Evolutionary conservation across 2,797 vertebrate species (phyloP).

Genomic region (Sphenodon punctatus): DNA sequence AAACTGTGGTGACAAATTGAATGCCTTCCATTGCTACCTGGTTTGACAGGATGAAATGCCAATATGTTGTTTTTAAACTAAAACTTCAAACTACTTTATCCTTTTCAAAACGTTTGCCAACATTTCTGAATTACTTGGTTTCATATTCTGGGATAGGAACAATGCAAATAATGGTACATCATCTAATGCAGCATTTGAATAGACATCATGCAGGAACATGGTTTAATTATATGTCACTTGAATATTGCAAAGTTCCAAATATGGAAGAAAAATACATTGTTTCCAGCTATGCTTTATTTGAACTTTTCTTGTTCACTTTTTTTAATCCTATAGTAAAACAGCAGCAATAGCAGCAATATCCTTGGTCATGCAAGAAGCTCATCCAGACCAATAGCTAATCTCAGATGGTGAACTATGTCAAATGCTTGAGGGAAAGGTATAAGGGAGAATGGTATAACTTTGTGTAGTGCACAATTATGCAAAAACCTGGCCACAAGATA

Average conservation of each 20-base stretch:
- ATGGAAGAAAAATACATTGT: not conserved
- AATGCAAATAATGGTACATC: not conserved
- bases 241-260: not conserved
- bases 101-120: accelerated
- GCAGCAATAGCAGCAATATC: too few species aligned
- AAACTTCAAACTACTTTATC: not conserved
- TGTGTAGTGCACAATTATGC: accelerated
- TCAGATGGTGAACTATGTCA: not conserved
- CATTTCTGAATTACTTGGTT: not conserved
- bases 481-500: not conserved
- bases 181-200: not conserved
- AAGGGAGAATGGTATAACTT: not conserved
- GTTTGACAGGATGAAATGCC: not conserved
- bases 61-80: not conserved
- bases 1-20: not conserved
- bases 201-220: not conserved
- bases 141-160: not conserved
- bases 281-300: not conserved
- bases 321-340: too few species aligned
- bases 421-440: not conserved
- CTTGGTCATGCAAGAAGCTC: too few species aligned
- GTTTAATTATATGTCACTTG: not conserved
- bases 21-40: not conserved
- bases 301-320: too few species aligned
- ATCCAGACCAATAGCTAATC: not conserved